Conservation (phyloP, 2,797 vertebrate genomes). For the Acrossocheilus wenchowensis region DNA sequence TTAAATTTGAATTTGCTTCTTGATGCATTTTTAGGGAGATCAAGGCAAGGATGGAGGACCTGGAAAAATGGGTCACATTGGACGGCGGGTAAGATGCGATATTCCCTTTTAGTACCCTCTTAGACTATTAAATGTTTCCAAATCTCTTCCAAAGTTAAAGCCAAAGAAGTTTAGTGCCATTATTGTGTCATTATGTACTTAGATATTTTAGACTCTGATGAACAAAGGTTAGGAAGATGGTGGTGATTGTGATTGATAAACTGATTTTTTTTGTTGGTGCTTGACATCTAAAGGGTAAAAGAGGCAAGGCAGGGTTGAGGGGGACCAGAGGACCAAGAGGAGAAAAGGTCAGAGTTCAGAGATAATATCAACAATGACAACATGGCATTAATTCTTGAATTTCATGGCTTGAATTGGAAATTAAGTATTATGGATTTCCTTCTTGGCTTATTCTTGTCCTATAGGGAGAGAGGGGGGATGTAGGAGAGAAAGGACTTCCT, state of each 20-base stretch:
- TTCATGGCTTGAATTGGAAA: neutral
- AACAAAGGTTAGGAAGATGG: neutral
- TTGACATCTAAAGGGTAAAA: slow-evolving; percentile 78
- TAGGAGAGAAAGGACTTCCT: slow-evolving; percentile 73
- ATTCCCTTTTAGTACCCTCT: neutral
- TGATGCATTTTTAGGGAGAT: slow-evolving; percentile 74
- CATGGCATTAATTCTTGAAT: neutral
- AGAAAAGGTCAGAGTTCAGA: slow-evolving; percentile 75
- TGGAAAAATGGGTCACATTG: slow-evolving; percentile 76
- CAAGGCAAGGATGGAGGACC: slow-evolving; percentile 71
- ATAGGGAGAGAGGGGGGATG: slow-evolving; percentile 80
- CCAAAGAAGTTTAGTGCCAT: neutral
- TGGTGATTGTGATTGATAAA: neutral
- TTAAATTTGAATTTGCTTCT: slow-evolving; percentile 35
- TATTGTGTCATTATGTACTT: neutral
- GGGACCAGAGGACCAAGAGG: slow-evolving; percentile 80
- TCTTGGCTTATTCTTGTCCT: slow-evolving; percentile 32
- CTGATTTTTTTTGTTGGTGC: neutral
- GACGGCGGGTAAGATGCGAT: slow-evolving; percentile 76
- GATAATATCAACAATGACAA: neutral
- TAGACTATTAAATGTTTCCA: neutral
- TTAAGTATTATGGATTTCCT: slow-evolving; percentile 27
- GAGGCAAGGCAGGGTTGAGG: slow-evolving; percentile 82
- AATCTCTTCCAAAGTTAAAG: neutral
- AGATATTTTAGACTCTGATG: neutral